Evolutionary conservation across 2,888 invertebrate genomes (phyloP).

Genomic region (Tetragonisca angustula): DNA sequence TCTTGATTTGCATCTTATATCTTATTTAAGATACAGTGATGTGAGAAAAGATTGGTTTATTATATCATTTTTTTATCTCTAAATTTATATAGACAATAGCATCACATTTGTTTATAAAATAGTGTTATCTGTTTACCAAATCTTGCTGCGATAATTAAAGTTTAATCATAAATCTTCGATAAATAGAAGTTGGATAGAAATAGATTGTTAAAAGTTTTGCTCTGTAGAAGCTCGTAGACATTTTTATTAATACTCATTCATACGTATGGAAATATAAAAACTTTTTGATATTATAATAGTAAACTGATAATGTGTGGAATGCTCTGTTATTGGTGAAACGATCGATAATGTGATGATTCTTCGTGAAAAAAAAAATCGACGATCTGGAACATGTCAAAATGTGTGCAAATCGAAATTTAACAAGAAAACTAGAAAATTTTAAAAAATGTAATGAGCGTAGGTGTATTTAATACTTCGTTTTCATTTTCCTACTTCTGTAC

Average conservation of each 20-base stretch:
- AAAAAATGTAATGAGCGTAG: no score
- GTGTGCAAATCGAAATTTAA: no score
- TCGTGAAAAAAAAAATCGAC: no score
- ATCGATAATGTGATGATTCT: no score
- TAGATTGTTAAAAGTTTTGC: background rate
- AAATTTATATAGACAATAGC: background rate
- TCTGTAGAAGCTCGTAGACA: background rate
- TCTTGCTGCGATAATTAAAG: no score
- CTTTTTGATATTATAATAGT: background rate
- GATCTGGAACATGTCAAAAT: no score
- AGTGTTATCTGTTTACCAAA: background rate
- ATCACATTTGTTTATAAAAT: background rate
- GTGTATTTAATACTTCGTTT: no score
- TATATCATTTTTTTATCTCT: background rate
- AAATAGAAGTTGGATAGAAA: no score
- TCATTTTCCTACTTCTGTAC: no score
- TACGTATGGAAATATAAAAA: background rate
- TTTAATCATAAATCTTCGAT: no score
- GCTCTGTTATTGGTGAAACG: no score
- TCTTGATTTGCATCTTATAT: background rate
- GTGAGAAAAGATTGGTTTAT: background rate
- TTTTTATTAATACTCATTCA: background rate
- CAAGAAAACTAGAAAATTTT: no score
- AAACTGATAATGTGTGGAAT: background rate
- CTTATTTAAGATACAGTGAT: background rate